Evolutionary conservation across 2,797 vertebrate species (phyloP).

Genomic region (Acropternis orthonyx): DNA sequence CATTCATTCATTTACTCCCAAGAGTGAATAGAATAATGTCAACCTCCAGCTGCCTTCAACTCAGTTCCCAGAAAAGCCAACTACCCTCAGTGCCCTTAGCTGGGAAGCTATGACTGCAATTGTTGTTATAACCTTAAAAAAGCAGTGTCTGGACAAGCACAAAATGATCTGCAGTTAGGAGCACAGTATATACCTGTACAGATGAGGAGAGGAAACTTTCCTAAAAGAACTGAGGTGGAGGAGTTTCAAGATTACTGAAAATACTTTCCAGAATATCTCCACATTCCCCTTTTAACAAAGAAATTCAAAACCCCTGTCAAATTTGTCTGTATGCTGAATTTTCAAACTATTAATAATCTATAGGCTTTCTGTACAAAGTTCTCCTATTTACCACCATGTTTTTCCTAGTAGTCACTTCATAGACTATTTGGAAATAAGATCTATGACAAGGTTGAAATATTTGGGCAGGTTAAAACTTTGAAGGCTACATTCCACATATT

Average conservation of each 20-base stretch:
- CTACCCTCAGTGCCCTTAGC: background rate
- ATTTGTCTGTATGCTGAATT: background rate
- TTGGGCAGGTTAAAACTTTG: background rate
- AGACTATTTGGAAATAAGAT: background rate
- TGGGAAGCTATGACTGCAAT: background rate
- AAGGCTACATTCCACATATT: background rate
- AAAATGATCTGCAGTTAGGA: background rate
- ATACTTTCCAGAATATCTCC: background rate
- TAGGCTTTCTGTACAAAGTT: background rate
- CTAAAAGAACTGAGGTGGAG: background rate
- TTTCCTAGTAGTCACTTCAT: background rate
- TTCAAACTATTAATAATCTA: background rate
- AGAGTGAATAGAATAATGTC: background rate
- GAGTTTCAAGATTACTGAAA: slow-evolving; percentile 13
- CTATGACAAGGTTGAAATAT: background rate
- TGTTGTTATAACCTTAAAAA: background rate
- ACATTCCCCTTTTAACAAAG: background rate
- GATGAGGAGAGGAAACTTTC: background rate
- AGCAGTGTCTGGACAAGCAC: background rate
- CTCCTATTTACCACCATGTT: background rate
- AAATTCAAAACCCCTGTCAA: slow-evolving; percentile 16
- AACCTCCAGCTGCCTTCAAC: background rate
- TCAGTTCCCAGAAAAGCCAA: background rate
- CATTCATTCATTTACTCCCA: background rate
- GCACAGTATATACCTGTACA: background rate